Evolutionary conservation across 2,113 vertebrate species (phyloP).

Genomic region (Sturnira hondurensis): DNA sequence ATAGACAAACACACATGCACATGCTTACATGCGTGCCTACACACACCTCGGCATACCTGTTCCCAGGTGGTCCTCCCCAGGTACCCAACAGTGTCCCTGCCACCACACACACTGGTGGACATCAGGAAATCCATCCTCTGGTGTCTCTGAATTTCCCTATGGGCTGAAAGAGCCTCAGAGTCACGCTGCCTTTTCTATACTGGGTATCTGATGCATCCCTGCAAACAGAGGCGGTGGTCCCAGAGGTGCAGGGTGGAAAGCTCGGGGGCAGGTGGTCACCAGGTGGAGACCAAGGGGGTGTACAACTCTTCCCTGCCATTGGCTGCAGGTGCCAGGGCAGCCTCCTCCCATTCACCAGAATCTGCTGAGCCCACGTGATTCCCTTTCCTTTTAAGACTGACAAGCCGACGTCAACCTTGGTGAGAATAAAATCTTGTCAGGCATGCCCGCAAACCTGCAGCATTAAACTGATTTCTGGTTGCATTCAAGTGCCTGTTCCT

Average conservation of each 20-base stretch:
- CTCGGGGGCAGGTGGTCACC: neutral
- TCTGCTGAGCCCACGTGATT: accelerated
- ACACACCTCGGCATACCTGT: neutral
- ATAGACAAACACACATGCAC: neutral
- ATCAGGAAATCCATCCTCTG: neutral
- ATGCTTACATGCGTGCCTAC: neutral
- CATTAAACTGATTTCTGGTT: neutral
- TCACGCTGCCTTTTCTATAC: neutral
- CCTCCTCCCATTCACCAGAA: neutral
- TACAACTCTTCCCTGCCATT: neutral
- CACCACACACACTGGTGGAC: neutral
- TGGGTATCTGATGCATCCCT: neutral
- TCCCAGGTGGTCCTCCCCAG: neutral
- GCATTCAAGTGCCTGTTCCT: neutral
- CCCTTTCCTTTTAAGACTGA: neutral
- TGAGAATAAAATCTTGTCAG: neutral
- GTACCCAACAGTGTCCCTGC: neutral
- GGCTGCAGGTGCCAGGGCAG: neutral
- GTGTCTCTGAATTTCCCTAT: neutral
- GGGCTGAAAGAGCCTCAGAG: neutral
- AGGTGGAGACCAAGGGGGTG: neutral
- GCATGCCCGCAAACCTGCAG: neutral
- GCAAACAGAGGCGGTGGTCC: neutral
- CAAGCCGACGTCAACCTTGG: neutral
- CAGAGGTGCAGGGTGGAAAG: neutral